Percentiles rank a stretch among this genome's conserved stretches.
Conservation (phyloP, 92 coral and sea anemone genomes). For the Pocillopora grandis region DNA sequence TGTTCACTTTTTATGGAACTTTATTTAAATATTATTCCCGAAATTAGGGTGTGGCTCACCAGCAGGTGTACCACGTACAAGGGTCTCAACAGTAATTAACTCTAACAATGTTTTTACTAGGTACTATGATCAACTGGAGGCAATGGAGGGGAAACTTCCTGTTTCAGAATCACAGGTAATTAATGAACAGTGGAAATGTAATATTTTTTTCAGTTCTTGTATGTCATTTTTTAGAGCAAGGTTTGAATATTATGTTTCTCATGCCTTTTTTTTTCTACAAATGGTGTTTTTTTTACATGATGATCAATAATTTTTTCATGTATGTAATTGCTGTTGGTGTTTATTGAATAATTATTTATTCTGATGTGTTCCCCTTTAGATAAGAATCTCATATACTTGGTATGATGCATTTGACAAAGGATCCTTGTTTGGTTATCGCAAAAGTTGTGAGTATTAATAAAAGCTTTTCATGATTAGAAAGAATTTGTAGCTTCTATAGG, state of each 20-base stretch:
- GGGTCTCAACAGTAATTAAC: not conserved
- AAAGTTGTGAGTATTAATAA: conserved; percentile 78
- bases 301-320: too few relatives aligned
- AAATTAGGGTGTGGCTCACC: too few relatives aligned
- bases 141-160: conserved; percentile 96
- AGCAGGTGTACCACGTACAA: not conserved
- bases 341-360: not conserved
- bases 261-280: too few relatives aligned
- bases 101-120: conserved; percentile 39
- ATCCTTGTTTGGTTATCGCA: conserved; percentile 85
- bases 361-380: conserved; percentile 44
- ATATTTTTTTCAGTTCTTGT: too few relatives aligned
- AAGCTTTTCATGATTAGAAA: too few relatives aligned
- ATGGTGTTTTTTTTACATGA: too few relatives aligned
- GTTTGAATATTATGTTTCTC: too few relatives aligned
- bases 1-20: too few relatives aligned
- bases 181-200: not conserved
- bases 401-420: conserved; percentile 98
- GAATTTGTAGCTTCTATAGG: not conserved
- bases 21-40: too few relatives aligned
- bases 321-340: not conserved
- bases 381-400: conserved; percentile 94
- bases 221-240: too few relatives aligned
- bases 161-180: conserved; percentile 94
- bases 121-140: conserved; percentile 92